Evolutionary conservation across 2,113 vertebrate species (phyloP), one percentile per base, ranked within the genome.

Genomic region (Sarotherodon lohbergeri): DNA sequence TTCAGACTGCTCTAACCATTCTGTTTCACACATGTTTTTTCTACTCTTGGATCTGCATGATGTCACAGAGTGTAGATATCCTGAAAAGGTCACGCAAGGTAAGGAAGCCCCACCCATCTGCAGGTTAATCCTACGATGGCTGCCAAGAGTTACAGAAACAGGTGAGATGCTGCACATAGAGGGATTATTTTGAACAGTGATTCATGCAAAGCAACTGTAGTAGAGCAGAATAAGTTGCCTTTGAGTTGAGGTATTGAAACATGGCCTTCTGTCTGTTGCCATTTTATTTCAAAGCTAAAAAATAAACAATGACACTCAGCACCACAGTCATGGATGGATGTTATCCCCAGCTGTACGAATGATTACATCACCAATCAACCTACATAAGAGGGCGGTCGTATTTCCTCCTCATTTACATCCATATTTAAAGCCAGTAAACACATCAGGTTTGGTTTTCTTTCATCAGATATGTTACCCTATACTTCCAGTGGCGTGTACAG

Each of bases 391-490:
- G 68, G 2, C 4, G 3, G 4, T 7, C 1, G 9, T 22, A 27
- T 17, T 76, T 29, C 24, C n/a, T 10, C 68, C 68, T 76, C 24
- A 76, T 48, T 76, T 76, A 29, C 41, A 48, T 48, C 24, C 14
- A 48, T 19, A 76, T 76, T 48, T 76, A 46, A 48, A 48, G 43
- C 43, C 43, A 29, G 24, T 76, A 2, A 48, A 48, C 68, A 48
- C 22, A 17, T 17, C 24, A 76, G 68, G 22, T 48, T 76, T 48
- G 24, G 39, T 46, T 71, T 46, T 71, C 66, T 46, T 71, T 71
- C 36, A 71, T 71, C 0, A 16, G 39, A 48, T 76, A 11, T 0
- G 41, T 19, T 5, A 24, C 39, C 66, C 7, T 71, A 7, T 0
- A 19, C 71, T 6, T 29, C 24, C 24, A 76, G 43, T 29, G 16